Evolutionary conservation across 2,888 invertebrate genomes (phyloP), one percentile per base, ranked within the genome.

Genomic region (Aspidiotus destructor): DNA sequence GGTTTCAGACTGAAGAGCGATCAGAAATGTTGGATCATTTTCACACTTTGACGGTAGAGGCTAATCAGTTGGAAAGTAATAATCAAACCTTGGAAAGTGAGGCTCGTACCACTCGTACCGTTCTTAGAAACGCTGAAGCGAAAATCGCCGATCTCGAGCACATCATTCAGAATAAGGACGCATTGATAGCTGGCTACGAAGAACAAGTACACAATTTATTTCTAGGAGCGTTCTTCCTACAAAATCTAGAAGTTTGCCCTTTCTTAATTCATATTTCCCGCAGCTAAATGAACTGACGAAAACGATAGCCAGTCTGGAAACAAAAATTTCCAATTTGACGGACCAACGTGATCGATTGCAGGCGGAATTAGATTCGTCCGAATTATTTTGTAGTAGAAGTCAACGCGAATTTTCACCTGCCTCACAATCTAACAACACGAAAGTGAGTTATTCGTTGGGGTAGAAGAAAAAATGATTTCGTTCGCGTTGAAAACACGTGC

Each of bases 21-120:
- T 85, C 85, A 70, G 88, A 89, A 76, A 85, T 91, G 84, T 76
- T 90, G 73, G 88, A 89, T 75, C 87, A 89, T 73, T 90, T 87
- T 78, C 84, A 86, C 71, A 86, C 85, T 75, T 79, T 91, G 40
- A 87, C 87, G 65, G 82, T 87, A 70, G 89, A 90, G 78, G 89
- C 89, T 5, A 86, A 86, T 63, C 81, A 84, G 70, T 78, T 90
- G 71, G 89, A 89, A 78, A 88, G 83, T 73, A 89, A 84, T 72
- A 90, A 90, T 77, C 87, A 88, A 75, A 86, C 86, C 65, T 80
- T 90, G 72, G 89, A 90, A 77, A 84, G 82, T 72, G 88, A 89
- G 78, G 86, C 87, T 3, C 83, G 84, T 8, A 87, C 88, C 73
- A 84, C 85, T 70, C 85, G 85, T 72, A 75, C 79, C 58, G 82